A percentile compares a stretch with the other conserved stretches of the same genome.
phyloP scores from a whole-genome alignment of 2,797 vertebrate genomes.

The Toxotes lorentzi region DNA sequence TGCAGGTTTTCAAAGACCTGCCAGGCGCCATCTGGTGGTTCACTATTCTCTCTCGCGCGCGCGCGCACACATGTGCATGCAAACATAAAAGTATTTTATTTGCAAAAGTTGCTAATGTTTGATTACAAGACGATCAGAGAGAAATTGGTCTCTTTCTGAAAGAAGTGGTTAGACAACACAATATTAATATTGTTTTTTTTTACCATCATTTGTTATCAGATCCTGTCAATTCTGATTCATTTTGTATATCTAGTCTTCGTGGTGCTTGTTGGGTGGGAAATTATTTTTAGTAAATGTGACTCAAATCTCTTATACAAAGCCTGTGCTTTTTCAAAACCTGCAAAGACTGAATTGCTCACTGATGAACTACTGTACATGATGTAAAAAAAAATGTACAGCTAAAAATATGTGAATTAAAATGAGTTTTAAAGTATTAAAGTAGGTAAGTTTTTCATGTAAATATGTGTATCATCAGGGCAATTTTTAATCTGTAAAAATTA shows the following conservation, averaged over 20 bases:
- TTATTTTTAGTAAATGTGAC: neutral
- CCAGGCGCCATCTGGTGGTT: constrained; percentile 53
- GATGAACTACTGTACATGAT: neutral
- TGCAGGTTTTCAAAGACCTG: neutral
- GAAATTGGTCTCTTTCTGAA: neutral
- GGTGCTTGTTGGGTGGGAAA: neutral
- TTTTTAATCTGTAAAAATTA: neutral
- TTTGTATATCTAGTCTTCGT: neutral
- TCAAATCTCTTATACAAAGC: neutral
- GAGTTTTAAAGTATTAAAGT: neutral
- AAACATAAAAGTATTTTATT: neutral
- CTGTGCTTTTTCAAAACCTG: neutral
- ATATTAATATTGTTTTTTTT: neutral
- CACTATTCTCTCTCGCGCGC: rapidly evolving
- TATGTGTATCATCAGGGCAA: neutral
- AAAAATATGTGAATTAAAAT: no score
- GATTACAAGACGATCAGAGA: no score
- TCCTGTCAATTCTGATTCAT: neutral
- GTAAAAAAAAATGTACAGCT: neutral
- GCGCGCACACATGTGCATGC: neutral
- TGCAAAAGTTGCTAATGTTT: neutral
- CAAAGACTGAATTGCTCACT: neutral
- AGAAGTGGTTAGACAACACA: neutral
- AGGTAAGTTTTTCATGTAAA: neutral
- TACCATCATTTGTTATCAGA: neutral